Base-by-base conservation (phyloP, 2,888 invertebrate species). In the Lysandra coridon region DNA sequence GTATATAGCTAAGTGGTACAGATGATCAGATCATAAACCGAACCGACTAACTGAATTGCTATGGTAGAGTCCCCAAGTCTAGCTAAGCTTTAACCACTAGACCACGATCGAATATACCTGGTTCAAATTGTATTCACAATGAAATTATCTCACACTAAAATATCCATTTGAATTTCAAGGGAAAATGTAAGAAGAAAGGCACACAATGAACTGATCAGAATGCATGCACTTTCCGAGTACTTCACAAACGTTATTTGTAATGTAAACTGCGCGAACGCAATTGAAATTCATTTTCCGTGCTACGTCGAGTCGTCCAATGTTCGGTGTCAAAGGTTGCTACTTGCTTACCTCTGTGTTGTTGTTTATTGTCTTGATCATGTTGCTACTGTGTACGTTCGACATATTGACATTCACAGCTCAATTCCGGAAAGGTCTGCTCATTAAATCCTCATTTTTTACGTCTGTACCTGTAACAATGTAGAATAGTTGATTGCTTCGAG, bases 351-450 rank as follows among this genome's bases (percentile, higher is more conserved):
- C 60, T 12, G 60, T 74, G 30, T 79, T 60, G 60, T 79, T 79
- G 73, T 79, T 79, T n/a, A 57, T 74, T 37, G 57, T 79, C 6
- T 79, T 79, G 44, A 44, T 79, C 79, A 79, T 79, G 74, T 79
- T 74, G 73, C 40, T 78, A 37, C 7, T 30, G 40, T 60, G 57
- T 23, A 40, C 10, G 57, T 79, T 74, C 6, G 60, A 73, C 74
- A 60, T 73, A 6, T 33, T 73, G 17, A 44, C 33, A 7, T 33
- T 33, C 2, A 14, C n/a, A n/a, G 2, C 14, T 49, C n/a, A 40
- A 40, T 40, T 17, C 6, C 14, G 17, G 37, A 73, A 33, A 33
- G 7, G 73, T 37, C 6, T 17, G 23, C 17, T 30, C 37, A 30
- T 78, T 49, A 53, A 53, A 73, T 53, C 7, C 4, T 73, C 73